Percentiles rank a stretch among this genome's conserved stretches.
These are phyloP conservation scores for Palloptera scutellata DNA, from an alignment of 2,888 invertebrate genomes.

Conservation along the genomic window DNA sequence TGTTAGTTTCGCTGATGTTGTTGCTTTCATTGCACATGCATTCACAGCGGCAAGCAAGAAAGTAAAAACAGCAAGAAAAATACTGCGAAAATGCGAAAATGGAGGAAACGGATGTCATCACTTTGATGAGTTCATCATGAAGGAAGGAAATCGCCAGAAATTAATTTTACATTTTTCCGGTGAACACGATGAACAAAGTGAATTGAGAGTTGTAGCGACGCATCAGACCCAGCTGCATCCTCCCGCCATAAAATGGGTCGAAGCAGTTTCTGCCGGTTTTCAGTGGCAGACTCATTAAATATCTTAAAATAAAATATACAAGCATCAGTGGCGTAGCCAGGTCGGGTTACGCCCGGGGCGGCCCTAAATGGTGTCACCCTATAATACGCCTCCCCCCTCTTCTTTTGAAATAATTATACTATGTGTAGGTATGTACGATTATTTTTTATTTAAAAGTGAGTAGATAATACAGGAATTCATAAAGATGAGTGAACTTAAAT, in stretches of 20 bases:
- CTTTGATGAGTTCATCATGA: slow-evolving; percentile 48
- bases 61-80: slow-evolving; percentile 18
- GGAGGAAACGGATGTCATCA: slow-evolving; percentile 45
- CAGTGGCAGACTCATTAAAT: too few species aligned
- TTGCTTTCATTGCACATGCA: neutral
- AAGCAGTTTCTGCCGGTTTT: slow-evolving; percentile 10
- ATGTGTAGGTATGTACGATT: too few species aligned
- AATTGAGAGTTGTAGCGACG: neutral
- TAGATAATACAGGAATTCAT: too few species aligned
- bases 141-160: slow-evolving; percentile 48
- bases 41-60: slow-evolving; percentile 16
- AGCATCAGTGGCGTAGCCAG: too few species aligned
- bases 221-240: slow-evolving; percentile 1
- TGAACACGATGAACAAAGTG: neutral
- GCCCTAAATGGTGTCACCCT: too few species aligned
- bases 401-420: too few species aligned
- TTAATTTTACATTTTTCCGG: slow-evolving; percentile 46
- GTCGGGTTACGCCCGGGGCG: too few species aligned
- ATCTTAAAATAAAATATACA: too few species aligned
- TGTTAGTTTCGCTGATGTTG: neutral
- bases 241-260: slow-evolving; percentile 18
- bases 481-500: too few species aligned
- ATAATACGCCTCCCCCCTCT: too few species aligned
- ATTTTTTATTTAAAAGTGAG: too few species aligned
- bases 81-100: slow-evolving; percentile 32